Evolutionary conservation across 2,113 vertebrate species (phyloP).

Genomic region (Myiagra hebetior): DNA sequence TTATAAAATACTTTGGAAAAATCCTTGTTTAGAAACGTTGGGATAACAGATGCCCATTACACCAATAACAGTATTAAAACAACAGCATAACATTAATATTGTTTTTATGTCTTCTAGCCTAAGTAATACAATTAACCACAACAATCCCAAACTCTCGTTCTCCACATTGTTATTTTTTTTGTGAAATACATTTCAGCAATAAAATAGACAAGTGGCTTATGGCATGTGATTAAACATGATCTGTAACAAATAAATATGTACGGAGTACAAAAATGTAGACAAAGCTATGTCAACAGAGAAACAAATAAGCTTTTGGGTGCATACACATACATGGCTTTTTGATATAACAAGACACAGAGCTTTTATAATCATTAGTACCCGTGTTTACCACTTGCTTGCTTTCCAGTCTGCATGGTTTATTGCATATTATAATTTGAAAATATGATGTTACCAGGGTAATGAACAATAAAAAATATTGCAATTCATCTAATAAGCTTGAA

Average conservation of each 20-base stretch:
- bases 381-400: conserved; percentile 28
- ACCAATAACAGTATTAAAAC: conserved; percentile 25
- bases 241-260: conserved; percentile 20
- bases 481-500: conserved; percentile 76
- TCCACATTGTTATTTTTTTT: neutral
- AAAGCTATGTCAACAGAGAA: neutral
- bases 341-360: neutral
- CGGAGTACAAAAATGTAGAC: neutral
- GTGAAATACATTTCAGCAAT: conserved; percentile 43
- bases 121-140: conserved; percentile 53
- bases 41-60: neutral
- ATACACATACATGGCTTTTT: neutral
- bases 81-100: neutral
- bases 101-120: neutral
- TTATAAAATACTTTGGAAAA: conserved; percentile 20
- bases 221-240: conserved; percentile 47
- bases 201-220: conserved; percentile 35
- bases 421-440: conserved; percentile 58
- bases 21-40: conserved; percentile 6
- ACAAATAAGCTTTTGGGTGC: neutral
- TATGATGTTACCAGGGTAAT: conserved; percentile 65
- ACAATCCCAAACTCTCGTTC: neutral
- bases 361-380: conserved; percentile 1
- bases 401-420: conserved; percentile 25
- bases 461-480: conserved; percentile 66